These are phyloP conservation scores for Campoletis sonorensis DNA, from an alignment of 1,140 invertebrate species.

Conservation along the genomic window DNA sequence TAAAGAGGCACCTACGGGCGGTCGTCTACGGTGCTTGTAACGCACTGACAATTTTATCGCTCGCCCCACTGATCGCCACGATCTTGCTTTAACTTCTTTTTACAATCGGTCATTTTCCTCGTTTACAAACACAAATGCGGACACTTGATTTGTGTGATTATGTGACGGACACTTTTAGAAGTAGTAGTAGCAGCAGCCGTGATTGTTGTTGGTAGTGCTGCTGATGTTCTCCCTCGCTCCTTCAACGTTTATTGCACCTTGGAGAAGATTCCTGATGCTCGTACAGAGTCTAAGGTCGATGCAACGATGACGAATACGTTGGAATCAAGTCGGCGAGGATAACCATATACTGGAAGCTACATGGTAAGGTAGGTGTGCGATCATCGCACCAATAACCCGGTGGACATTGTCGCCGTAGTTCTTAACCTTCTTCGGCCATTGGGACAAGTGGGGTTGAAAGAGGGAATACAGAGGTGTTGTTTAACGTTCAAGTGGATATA, in stretches of 20 bases:
- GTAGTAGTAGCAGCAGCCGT: too few relatives aligned
- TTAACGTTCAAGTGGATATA: neutral
- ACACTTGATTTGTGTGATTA: too few relatives aligned
- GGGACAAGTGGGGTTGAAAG: neutral
- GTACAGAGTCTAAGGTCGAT: constrained; percentile 50
- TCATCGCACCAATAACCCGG: constrained; percentile 59
- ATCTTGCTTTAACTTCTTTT: too few relatives aligned
- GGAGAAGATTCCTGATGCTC: too few relatives aligned
- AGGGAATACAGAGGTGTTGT: constrained; percentile 15
- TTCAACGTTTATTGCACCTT: too few relatives aligned
- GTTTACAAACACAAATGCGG: too few relatives aligned
- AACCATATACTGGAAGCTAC: neutral
- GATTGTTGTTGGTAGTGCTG: too few relatives aligned
- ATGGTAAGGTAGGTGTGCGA: constrained; percentile 53
- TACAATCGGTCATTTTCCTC: too few relatives aligned
- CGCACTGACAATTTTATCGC: too few relatives aligned
- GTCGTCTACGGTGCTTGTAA: constrained; percentile 56
- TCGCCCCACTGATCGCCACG: too few relatives aligned
- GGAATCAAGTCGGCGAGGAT: neutral
- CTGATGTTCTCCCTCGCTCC: too few relatives aligned
- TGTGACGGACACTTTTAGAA: too few relatives aligned
- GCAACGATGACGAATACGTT: constrained; percentile 21
- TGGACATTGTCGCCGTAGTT: constrained; percentile 60
- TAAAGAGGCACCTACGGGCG: constrained; percentile 48
- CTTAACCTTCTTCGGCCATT: constrained; percentile 3